Base-by-base conservation (phyloP, 2,888 invertebrate genomes). In the Andrena chrysosceles region DNA sequence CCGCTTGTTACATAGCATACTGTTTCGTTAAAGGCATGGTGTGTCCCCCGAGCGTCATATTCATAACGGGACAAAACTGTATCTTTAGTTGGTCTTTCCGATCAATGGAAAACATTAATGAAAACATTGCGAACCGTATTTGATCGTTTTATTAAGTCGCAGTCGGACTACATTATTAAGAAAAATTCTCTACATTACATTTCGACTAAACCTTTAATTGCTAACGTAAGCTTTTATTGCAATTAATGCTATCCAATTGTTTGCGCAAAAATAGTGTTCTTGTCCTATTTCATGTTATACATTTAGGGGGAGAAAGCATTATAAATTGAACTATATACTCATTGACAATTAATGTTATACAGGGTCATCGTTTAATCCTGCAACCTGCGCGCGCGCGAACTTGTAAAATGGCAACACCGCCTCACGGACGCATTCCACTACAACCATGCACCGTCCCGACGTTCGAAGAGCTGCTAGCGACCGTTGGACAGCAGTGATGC, bases 31-130 rank as follows among this genome's bases (percentile, higher is more conserved):
- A 10, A 35, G 35, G 35, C 10, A 35, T 35, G 35, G 2, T 35
- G 35, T 10, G 35, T 42, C 35, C 35, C 13, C 42, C 13, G 13
- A 42, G 42, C 4, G 42, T 42, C 42, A 42, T 42, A 42, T 42
- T 42, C 42, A 16, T 42, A 42, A 42, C 13, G 16, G 16, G 42
- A 5, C 42, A 42, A 42, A 42, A 13, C 42, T 16, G 42, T 63
- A 83, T 79, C 35, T 76, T 78, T 31, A 78, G 74, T 86, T 85
- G 85, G 83, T 79, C 83, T 83, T 63, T 85, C 83, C 78, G 85
- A 48, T 85, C 71, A 83, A 81, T 77, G 85, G 71, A 75, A 66
- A 66, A 74, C 72, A 71, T 73, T 68, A 59, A 66, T 73, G 52
- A 63, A 78, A 69, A 69, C 60, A 69, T 64, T 72, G 70, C 68